Base-by-base conservation (phyloP, 2,888 invertebrate species). In the Tryphoninae sp. region DNA sequence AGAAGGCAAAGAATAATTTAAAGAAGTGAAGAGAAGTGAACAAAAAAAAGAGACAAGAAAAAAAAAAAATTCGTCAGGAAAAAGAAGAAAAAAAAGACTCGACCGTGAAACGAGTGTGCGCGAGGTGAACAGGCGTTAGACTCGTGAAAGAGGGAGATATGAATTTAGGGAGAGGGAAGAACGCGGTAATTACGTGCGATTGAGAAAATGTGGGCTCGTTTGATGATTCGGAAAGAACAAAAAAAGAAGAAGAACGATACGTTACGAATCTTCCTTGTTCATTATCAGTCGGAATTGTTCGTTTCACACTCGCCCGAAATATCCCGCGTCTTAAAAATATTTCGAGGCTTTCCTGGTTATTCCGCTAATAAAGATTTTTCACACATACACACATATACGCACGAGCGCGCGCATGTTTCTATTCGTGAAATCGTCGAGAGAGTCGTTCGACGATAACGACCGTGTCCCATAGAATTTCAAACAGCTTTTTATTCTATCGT, bases 91-190 rank as follows among this genome's bases (percentile, higher is more conserved):
- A 68, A 67, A 49, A 19, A 19, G 68, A 22, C 8, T 69, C 42
- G 76, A 62, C 61, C 68, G 23, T 69, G 69, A 16, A 77, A 73
- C 59, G 11, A 71, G 42, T 53, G 77, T 42, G 33, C 45, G 49
- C 40, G 65, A 62, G 68, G 49, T 26, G 75, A 76, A 78, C 75
- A 80, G 78, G 65, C 72, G 72, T 79, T 83, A 73, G 72, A 33
- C 33, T 7, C 33, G 45, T 45, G 45, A 19, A 55, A 8, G 22
- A 16, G 55, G 22, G 16, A 22, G 19, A 7, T 9, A 45, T 1
- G 13, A 13, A 13, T 13, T 13, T 11, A 40, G 19, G 26, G 33
- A 16, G 19, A 33, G 16, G 55, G 53, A 33, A 7, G 9, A 11
- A 26, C 55, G 40, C 53, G 11, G 55, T 55, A 68, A 62, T 68